Conservation (phyloP, 1,140 invertebrate species). For the Leptestheria dahalacensis region DNA sequence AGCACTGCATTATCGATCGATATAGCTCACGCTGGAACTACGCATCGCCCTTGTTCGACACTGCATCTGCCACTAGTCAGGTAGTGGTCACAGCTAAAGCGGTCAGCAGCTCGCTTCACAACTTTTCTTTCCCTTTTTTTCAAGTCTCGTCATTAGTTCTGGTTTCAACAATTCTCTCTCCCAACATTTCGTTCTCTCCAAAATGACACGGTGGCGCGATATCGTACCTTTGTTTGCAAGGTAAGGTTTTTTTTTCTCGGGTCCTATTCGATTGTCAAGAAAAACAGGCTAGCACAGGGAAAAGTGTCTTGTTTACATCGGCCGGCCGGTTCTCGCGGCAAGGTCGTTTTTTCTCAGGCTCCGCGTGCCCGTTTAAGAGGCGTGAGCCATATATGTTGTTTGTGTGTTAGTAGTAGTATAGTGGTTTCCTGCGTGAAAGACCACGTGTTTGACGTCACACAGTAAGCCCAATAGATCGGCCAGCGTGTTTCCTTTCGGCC, state of each 20-base stretch:
- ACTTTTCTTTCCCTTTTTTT: not conserved
- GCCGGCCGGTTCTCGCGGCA: not conserved
- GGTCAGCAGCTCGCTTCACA: not conserved
- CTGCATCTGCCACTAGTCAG: not conserved
- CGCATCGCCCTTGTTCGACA: not conserved
- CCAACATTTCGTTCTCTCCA: not conserved
- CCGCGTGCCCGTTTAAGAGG: not conserved
- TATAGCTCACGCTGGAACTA: not conserved
- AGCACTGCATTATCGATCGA: not conserved
- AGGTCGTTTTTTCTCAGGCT: not conserved
- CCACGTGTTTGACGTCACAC: not conserved
- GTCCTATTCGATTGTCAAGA: too few species aligned
- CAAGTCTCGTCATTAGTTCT: too few species aligned
- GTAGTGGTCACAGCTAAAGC: not conserved
- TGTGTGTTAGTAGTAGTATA: not conserved
- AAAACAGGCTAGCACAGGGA: too few species aligned
- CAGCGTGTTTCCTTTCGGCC: not conserved
- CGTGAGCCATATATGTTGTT: not conserved
- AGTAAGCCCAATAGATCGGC: not conserved
- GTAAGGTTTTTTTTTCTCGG: too few species aligned
- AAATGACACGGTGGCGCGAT: too few species aligned
- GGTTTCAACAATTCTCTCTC: not conserved
- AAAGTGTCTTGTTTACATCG: not conserved
- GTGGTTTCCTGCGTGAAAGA: not conserved
- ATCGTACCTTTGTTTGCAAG: too few species aligned